Conservation (phyloP, 2,888 invertebrate genomes). For the Sinodicranocentrus sp. region DNA sequence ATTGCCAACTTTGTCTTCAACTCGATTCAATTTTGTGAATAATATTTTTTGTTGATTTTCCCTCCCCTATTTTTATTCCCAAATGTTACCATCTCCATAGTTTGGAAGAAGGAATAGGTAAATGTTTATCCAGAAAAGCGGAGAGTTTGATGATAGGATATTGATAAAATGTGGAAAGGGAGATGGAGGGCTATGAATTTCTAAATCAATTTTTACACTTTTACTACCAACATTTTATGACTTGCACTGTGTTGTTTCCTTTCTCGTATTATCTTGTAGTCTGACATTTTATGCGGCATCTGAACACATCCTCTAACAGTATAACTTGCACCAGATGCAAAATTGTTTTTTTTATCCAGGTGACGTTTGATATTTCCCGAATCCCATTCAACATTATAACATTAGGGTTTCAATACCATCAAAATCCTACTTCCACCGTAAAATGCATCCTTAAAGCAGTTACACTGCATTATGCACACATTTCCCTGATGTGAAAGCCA, state of each 20-base stretch:
- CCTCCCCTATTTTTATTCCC: constrained; percentile 3
- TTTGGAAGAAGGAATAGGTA: neutral
- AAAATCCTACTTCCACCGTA: too few relatives aligned
- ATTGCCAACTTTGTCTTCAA: constrained; percentile 1
- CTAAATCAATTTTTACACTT: constrained; percentile 73
- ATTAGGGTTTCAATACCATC: too few relatives aligned
- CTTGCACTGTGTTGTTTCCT: constrained; percentile 30
- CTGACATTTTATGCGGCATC: constrained; percentile 6
- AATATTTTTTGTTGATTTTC: constrained; percentile 49
- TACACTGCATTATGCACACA: too few relatives aligned
- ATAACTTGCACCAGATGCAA: neutral
- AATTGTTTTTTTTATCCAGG: constrained; percentile 6
- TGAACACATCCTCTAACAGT: too few relatives aligned
- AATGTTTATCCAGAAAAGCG: neutral
- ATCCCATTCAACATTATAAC: too few relatives aligned
- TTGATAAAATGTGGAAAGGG: neutral
- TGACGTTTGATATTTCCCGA: too few relatives aligned
- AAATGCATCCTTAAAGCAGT: too few relatives aligned
- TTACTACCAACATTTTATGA: constrained; percentile 65
- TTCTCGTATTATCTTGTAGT: constrained; percentile 22
- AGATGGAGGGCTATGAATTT: constrained; percentile 48
- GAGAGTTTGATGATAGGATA: neutral
- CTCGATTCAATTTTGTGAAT: too few relatives aligned
- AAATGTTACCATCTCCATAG: constrained; percentile 8
- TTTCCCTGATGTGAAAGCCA: too few relatives aligned